Evolutionary conservation across 30 jellyfish, hydroid and myxozoan genomes (phyloP), one percentile per base, ranked within the genome.

Genomic region (Pelagia noctiluca): DNA sequence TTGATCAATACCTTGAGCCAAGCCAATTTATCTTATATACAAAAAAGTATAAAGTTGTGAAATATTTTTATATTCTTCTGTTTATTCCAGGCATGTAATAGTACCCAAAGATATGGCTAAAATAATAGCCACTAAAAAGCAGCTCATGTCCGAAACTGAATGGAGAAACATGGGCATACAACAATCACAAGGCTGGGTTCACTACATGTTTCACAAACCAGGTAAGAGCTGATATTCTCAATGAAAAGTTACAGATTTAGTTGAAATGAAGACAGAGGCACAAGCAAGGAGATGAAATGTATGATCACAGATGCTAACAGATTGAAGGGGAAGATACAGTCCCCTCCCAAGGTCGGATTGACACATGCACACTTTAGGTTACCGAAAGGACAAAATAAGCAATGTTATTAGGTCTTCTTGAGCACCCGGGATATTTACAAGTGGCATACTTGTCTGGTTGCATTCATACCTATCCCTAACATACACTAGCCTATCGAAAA

Each of bases 111-210:
- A 92, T 35, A 76, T 92, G 90, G 96, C 95, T 4, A 92, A 92
- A 52, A 37, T 85, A 53, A 63, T 92, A n/a, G 84, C 88, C 16
- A 88, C 95, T 35, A 92, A 82, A 48, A 86, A 86, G 46, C 64
- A 79, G 2, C 35, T 75, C 22, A 75, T 92, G 90, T 34, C 95
- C 23, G 98, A 92, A 68, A 85, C 76, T 36, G 98, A 92, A 80
- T 92, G 98, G 98, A 67, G 98, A 19, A 79, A 84, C 7, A 52
- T 92, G 84, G 98, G 98, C 3, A 70, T 92, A 12, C 96, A 85
- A 42, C 98, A 92, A 57, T 85, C 96, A 23, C 98, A 85, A 92
- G 98, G 98, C 2, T 92, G 98, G 98, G 31, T 92, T 34, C 98
- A 92, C 49, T 92, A 85, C 81, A 92, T 92, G 98, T 85, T 36